Conservation (phyloP, 2,888 invertebrate genomes). For the Thymelicus acteon region DNA sequence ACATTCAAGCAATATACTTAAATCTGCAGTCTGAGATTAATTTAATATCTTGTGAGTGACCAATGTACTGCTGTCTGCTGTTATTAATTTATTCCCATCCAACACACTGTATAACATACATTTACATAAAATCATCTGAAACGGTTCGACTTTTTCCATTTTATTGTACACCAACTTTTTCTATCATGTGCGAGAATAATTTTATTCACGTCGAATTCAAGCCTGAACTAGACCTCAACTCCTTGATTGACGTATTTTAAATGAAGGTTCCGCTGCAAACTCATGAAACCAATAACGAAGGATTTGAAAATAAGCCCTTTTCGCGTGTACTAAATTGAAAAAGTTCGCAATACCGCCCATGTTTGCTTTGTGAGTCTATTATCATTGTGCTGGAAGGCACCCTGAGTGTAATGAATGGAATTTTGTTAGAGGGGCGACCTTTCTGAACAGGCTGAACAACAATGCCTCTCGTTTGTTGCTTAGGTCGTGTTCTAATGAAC, state of each 20-base stretch:
- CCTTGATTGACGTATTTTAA: slow-evolving; percentile 11
- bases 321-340: slow-evolving; percentile 50
- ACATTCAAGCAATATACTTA: no score
- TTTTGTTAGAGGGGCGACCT: slow-evolving; percentile 5
- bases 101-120: no score
- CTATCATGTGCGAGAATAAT: neutral
- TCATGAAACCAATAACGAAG: slow-evolving; percentile 29
- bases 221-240: slow-evolving; percentile 5
- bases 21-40: no score
- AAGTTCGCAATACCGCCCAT: slow-evolving; percentile 43
- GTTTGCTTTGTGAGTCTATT: slow-evolving; percentile 17
- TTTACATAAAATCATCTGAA: no score
- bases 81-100: no score
- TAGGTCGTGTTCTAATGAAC: neutral
- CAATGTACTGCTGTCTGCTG: no score
- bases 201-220: neutral
- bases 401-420: slow-evolving; percentile 7
- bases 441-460: slow-evolving; percentile 3
- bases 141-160: no score
- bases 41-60: no score
- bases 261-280: slow-evolving; percentile 13
- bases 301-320: slow-evolving; percentile 32
- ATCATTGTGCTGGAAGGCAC: slow-evolving; percentile 24
- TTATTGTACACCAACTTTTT: neutral
- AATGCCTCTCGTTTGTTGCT: neutral